Conservation (phyloP, 2,797 vertebrate genomes). For the Phoxinus dragarum region DNA sequence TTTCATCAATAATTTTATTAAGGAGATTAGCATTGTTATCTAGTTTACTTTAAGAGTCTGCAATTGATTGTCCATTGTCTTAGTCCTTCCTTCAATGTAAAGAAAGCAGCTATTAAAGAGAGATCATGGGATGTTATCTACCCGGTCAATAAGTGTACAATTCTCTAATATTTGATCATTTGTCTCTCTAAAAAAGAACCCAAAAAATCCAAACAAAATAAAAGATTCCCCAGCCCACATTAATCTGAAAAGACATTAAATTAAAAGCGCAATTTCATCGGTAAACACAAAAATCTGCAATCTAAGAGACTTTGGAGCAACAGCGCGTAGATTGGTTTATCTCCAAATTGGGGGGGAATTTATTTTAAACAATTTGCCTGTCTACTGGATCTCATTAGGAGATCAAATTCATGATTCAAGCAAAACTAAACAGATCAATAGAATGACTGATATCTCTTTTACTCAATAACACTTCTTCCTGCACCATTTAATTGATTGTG, state of each 20-base stretch:
- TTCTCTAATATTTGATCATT: background rate
- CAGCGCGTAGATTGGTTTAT: background rate
- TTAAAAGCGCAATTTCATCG: background rate
- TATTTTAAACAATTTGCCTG: constrained; percentile 30
- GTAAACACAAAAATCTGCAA: background rate
- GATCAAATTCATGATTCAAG: constrained; percentile 2
- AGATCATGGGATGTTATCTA: background rate
- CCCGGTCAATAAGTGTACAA: background rate
- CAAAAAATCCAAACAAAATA: background rate
- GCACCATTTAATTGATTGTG: constrained; percentile 35
- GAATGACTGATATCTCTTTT: constrained; percentile 35
- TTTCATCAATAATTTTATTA: background rate
- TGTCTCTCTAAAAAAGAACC: background rate
- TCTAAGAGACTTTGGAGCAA: background rate
- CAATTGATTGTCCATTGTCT: background rate
- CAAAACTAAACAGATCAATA: constrained; percentile 41
- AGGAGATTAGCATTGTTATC: background rate
- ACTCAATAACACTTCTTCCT: constrained; percentile 31
- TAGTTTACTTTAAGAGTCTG: background rate
- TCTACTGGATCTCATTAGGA: constrained; percentile 25
- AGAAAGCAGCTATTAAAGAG: background rate
- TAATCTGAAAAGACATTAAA: constrained; percentile 1
- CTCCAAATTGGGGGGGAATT: background rate
- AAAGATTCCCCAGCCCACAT: background rate
- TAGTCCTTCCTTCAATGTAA: background rate